Evolutionary conservation across 2,113 vertebrate genomes (phyloP), one percentile per base, ranked within the genome.

Genomic region (Tyrannus savana): DNA sequence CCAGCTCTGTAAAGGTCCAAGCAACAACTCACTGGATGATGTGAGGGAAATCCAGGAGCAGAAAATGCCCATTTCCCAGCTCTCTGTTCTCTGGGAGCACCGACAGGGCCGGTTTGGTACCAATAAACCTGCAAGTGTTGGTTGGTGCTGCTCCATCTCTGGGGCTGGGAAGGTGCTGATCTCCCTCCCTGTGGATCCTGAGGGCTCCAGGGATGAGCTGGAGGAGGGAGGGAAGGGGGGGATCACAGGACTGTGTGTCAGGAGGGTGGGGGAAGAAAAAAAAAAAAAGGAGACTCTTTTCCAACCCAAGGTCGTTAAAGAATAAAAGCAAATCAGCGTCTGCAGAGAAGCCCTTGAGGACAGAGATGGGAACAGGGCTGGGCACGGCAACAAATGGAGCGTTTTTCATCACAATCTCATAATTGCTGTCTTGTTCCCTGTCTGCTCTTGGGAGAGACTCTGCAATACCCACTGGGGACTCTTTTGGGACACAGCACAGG

Each of bases 381-480:
- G 89, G 94, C 92, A 92, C 94, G 8, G 28, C 42, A 86, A 67
- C 89, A 75, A 87, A 82, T 42, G 63, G 81, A 84, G 49, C 49
- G 3, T 85, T 96, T 97, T 95, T 96, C 95, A 97, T 94, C 96
- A 92, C 94, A 35, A 91, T 52, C 92, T 97, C 90, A 95, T 96
- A 90, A 95, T 76, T 79, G 53, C 78, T 39, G 66, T 71, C 82
- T 93, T 72, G 81, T 89, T 93, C 66, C 74, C 74, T 42, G 76
- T 25, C 64, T 85, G 74, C 80, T 91, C 85, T 64, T 39, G 9
- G 63, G 82, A 83, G 16, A 76, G 66, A 42, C 91, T 77, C 52
- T 89, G 84, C 91, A 69, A 62, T 77, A 33, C 66, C 46, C 79
- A 79, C 86, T 67, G 68, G 92, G 93, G 87, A 82, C 88, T 79